Base-by-base conservation (phyloP, 2,113 vertebrate genomes). In the Hystrix brachyura region DNA sequence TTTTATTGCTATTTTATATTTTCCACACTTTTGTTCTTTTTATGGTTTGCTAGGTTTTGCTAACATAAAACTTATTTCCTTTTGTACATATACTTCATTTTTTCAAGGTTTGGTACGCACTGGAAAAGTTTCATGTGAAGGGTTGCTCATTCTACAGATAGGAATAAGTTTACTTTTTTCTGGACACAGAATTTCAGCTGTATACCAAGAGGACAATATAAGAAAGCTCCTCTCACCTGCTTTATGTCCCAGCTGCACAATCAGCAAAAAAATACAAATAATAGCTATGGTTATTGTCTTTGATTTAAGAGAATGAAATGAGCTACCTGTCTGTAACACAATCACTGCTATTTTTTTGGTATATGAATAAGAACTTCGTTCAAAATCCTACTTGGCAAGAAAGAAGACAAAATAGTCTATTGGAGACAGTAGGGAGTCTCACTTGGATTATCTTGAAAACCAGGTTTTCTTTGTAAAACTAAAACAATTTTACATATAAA, bases 81-180 rank as follows among this genome's bases (percentile, higher is more conserved):
- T 89, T 79, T 81, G 18, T 9, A 83, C 17, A 74, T 85, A 38
- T 21, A 53, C 79, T 57, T 74, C 87, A 18, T 85, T 95, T 95
- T 81, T 5, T 51, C 59, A 87, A 48, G 17, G 65, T 76, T 91
- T 88, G 57, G 3, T 83, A 78, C 55, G 3, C 29, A 46, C 69
- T 65, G 72, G 18, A 60, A 84, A 84, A 95, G 19, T 12, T 8
- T 51, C 15, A 38, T 65, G 4, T 51, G 62, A 86, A 93, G 79
- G 1, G 7, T 23, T 78, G 1, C 5, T 94, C 53, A 82, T 53
- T 15, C 23, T 59, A 89, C 1, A 43, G 15, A 64, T 1, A 83
- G 19, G 23, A 91, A 80, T 51, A 69, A 89, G 18, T 18, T 48
- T 83, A 38, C 32, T 55, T 95, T 69, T 84, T 81, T 71, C 34